phyloP scores from a whole-genome alignment of 2,113 vertebrate species.

The Vulpes ferrilata region DNA sequence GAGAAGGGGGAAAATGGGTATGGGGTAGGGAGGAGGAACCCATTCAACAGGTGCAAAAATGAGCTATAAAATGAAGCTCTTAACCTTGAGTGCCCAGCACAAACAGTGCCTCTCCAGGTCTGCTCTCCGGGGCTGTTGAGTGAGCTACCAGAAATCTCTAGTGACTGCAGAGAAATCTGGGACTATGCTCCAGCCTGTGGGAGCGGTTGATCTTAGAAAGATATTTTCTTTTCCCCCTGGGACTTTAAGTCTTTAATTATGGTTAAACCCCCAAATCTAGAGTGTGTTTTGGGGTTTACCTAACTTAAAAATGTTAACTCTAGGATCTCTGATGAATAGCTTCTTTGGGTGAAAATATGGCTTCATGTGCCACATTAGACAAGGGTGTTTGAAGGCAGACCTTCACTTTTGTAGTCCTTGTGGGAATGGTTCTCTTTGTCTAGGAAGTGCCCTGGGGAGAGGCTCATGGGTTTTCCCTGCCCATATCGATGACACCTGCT shows the following conservation, averaged over 20 bases:
- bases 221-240: background rate
- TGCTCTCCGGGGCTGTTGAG: background rate
- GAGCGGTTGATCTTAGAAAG: conserved; percentile 48
- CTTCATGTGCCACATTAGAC: background rate
- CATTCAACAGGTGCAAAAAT: conserved; percentile 60
- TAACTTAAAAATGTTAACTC: conserved; percentile 25
- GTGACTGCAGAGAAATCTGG: conserved; percentile 56
- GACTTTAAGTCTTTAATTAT: conserved; percentile 45
- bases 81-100: conserved; percentile 3
- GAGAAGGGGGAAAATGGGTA: background rate
- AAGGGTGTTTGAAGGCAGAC: background rate
- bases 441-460: background rate
- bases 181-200: background rate
- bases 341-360: conserved; percentile 27
- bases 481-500: background rate
- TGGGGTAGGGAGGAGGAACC: background rate
- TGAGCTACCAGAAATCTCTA: conserved; percentile 45
- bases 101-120: background rate
- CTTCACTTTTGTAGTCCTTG: background rate
- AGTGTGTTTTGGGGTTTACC: conserved; percentile 6
- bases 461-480: background rate
- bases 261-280: conserved; percentile 6
- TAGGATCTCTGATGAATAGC: background rate
- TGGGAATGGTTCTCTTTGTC: background rate
- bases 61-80: conserved; percentile 34